Evolutionary conservation across 1,140 invertebrate genomes (phyloP), one percentile per base, ranked within the genome.

Genomic region (Lasioglossum albipes): DNA sequence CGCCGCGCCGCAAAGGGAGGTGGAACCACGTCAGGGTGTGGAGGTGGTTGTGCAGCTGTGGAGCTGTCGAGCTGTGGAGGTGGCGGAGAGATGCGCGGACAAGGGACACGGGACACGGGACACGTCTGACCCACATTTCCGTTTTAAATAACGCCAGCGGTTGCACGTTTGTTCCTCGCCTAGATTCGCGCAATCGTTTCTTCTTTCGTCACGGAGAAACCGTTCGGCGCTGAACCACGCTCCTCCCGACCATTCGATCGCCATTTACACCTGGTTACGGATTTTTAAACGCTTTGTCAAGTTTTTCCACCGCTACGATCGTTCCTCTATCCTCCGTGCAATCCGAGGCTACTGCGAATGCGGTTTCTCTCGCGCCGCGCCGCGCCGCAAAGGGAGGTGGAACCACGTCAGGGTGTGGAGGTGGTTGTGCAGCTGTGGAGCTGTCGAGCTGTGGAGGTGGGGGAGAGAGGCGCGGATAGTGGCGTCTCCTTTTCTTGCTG

Each of bases 61-160:
- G 36, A 36, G 36, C 36, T 5, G 36, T 36, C 36, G 36, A 36
- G 36, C 5, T 36, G 16, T 12, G 67, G 20, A 10, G 57, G 42
- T 12, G 64, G 20, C 20, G 80, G 31, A 65, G 42, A 67, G 65
- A 68, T 59, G 57, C 69, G 42, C 41, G 62, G 62, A 70, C 61
- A 59, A 59, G 75, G 27, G 70, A 75, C 36, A 36, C 64, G 57
- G 57, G 66, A 71, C 62, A 61, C 68, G 75, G 27, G 70, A 75
- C 45, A 49, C 65, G 57, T 71, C 81, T 88, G 90, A 89, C 90
- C 90, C 78, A 91, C 84, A 90, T 91, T 88, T 88, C 70, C 72
- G 84, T 87, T 89, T 91, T 90, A 91, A 91, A 90, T 89, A 89
- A 90, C 83, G 75, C 66, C 54, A 52, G 66, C 70, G n/a, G 22